phyloP scores from a whole-genome alignment of 2,113 vertebrate genomes.

The Lamprotornis superbus region DNA sequence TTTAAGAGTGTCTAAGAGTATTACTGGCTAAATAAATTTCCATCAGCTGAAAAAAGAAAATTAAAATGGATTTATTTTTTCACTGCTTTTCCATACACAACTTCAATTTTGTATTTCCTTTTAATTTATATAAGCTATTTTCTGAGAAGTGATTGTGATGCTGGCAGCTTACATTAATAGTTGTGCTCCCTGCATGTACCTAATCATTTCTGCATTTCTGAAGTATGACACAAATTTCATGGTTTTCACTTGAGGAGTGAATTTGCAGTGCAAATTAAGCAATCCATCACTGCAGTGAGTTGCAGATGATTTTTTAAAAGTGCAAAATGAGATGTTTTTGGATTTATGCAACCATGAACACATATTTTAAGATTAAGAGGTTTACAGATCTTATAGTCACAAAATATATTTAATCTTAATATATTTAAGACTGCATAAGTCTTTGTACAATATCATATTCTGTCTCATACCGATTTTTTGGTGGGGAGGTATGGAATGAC shows the following conservation, averaged over 20 bases:
- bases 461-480: background rate
- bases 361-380: background rate
- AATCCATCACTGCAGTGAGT: background rate
- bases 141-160: background rate
- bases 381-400: background rate
- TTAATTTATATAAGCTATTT: background rate
- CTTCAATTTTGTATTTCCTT: background rate
- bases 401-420: background rate
- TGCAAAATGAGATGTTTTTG: background rate
- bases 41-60: background rate
- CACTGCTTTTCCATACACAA: background rate
- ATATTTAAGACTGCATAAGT: background rate
- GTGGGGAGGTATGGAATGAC: fast-evolving
- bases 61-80: background rate
- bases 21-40: background rate
- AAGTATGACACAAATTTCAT: background rate
- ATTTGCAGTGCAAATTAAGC: background rate
- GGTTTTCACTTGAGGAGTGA: background rate
- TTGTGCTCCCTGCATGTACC: background rate
- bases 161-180: background rate
- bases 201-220: constrained; percentile 1
- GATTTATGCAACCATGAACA: background rate
- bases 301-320: background rate
- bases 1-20: background rate
- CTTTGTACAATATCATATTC: background rate